Percentiles rank a stretch among this genome's conserved stretches.
Evolutionary conservation across 2,797 vertebrate genomes (phyloP).

Genomic region (Hydrophis major): DNA sequence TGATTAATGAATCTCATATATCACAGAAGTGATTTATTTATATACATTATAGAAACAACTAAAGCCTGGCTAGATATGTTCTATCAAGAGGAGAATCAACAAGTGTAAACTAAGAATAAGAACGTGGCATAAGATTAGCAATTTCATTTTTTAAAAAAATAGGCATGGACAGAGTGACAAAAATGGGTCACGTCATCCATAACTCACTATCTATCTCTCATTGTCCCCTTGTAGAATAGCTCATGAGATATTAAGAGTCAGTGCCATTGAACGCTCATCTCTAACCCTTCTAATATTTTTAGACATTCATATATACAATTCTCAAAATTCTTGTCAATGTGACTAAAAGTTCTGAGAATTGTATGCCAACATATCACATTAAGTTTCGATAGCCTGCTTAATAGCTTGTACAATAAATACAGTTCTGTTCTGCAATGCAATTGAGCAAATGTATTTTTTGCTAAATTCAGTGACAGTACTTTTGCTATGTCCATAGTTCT

Average conservation of each 20-base stretch:
- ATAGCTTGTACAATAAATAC: not conserved
- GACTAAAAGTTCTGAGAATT: not conserved
- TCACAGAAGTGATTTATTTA: not conserved
- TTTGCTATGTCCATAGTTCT: not conserved
- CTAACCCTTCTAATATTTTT: not conserved
- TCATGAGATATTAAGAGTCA: not conserved
- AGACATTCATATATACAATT: not conserved
- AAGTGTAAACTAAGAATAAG: not conserved
- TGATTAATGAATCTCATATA: not conserved
- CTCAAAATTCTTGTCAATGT: not conserved
- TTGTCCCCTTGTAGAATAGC: not conserved
- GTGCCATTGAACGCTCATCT: not conserved
- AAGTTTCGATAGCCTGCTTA: not conserved
- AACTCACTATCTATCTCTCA: not conserved
- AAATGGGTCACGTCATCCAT: not conserved
- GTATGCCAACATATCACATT: not conserved
- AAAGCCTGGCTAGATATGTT: not conserved
- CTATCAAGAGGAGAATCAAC: not conserved
- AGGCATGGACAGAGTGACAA: not conserved
- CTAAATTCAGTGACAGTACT: not conserved
- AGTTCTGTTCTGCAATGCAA: not conserved
- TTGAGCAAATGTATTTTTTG: not conserved
- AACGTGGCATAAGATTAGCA: not conserved
- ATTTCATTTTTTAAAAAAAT: not conserved
- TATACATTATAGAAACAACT: not conserved